These are phyloP conservation scores for Phainopepla nitens DNA, from an alignment of 2,113 vertebrate species.

Conservation along the genomic window DNA sequence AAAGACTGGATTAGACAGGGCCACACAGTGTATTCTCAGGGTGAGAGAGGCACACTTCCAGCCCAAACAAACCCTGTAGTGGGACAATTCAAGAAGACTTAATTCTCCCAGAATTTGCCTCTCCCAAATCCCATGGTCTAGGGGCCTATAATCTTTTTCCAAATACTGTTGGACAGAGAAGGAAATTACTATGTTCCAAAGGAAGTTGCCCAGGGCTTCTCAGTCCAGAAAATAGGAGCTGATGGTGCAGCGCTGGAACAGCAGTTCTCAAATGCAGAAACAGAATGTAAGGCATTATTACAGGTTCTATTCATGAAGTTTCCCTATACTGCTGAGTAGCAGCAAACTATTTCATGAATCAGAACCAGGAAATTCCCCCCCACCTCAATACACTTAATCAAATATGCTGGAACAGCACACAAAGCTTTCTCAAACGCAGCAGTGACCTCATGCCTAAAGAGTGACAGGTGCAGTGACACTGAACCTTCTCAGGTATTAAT, in stretches of 20 bases:
- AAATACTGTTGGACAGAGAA: not conserved
- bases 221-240: not conserved
- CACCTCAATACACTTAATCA: not conserved
- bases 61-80: not conserved
- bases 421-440: not conserved
- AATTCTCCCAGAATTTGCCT: not conserved
- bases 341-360: not conserved
- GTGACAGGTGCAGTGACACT: not conserved
- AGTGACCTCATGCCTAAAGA: not conserved
- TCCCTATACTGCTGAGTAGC: not conserved
- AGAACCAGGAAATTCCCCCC: not conserved
- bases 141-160: not conserved
- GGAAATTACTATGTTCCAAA: not conserved
- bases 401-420: not conserved
- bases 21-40: not conserved
- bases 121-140: not conserved
- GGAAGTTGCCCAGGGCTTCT: not conserved
- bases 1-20: not conserved
- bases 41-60: not conserved
- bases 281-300: not conserved
- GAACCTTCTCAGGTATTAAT: not conserved
- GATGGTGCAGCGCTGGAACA: accelerated
- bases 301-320: not conserved
- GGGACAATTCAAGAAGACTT: not conserved
- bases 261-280: not conserved